These are phyloP conservation scores for Peromyscus maniculatus DNA, from an alignment of 2,113 vertebrate species.

Conservation along the genomic window DNA sequence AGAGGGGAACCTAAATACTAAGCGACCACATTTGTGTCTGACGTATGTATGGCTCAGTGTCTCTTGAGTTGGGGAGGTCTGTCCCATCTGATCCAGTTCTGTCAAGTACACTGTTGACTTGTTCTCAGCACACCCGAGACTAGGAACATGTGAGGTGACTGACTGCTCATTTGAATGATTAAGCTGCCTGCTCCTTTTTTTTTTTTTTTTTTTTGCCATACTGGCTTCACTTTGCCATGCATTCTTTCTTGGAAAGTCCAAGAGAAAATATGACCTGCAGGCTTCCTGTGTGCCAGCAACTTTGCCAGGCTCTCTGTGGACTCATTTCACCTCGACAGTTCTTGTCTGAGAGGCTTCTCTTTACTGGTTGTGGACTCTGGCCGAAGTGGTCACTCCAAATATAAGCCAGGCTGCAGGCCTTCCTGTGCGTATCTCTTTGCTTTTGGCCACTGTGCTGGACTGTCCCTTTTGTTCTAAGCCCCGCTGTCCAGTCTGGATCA, in stretches of 20 bases:
- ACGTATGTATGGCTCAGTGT: neutral
- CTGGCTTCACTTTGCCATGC: neutral
- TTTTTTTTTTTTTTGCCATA: neutral
- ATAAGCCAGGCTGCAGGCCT: neutral
- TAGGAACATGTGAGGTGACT: neutral
- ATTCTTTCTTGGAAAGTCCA: neutral
- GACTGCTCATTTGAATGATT: neutral
- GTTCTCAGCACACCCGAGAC: neutral
- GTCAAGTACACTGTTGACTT: neutral
- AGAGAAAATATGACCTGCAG: conserved; percentile 2
- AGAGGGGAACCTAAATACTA: neutral
- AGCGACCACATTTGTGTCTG: conserved; percentile 24
- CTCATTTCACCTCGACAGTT: neutral
- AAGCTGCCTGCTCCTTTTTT: neutral
- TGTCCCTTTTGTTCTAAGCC: conserved; percentile 13
- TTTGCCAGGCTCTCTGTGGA: neutral
- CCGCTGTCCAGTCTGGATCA: neutral
- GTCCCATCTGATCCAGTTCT: neutral
- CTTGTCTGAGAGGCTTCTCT: neutral
- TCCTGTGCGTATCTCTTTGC: neutral
- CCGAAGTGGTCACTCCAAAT: neutral
- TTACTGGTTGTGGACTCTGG: neutral
- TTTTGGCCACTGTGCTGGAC: neutral
- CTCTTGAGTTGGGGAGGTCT: conserved; percentile 20
- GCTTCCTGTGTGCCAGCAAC: neutral